Percentiles rank a stretch among this genome's conserved stretches.
phyloP scores from a whole-genome alignment of 2,888 invertebrate genomes.

The Heliconius cydno region DNA sequence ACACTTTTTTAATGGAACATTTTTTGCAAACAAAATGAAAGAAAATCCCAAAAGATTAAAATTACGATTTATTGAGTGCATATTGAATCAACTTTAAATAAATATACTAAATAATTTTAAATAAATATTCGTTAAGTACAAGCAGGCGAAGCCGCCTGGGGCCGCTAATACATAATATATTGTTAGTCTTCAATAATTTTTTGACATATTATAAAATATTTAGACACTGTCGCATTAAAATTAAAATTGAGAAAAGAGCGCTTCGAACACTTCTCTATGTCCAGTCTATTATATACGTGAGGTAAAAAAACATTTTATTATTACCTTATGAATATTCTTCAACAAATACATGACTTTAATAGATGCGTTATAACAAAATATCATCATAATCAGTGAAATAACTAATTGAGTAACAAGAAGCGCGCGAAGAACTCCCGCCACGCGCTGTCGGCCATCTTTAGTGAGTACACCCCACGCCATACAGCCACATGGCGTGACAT shows the following conservation, averaged over 20 bases:
- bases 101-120: no score
- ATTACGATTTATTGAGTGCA: no score
- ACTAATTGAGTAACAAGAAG: slow-evolving; percentile 72
- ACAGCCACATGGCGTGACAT: slow-evolving; percentile 65
- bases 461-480: slow-evolving; percentile 76
- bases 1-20: no score
- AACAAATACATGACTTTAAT: slow-evolving; percentile 69
- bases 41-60: no score
- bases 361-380: slow-evolving; percentile 76
- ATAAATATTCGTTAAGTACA: no score
- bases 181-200: no score
- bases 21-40: no score
- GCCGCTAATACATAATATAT: no score
- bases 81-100: no score
- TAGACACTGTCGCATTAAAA: no score
- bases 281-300: neutral
- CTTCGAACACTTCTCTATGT: neutral
- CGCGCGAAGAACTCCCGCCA: slow-evolving; percentile 71
- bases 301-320: neutral
- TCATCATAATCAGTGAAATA: slow-evolving; percentile 72
- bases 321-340: slow-evolving; percentile 71
- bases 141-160: no score
- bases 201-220: no score
- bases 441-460: slow-evolving; percentile 68
- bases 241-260: neutral